Conservation (phyloP, 2,113 vertebrate species). For the Tyrannus savana region DNA sequence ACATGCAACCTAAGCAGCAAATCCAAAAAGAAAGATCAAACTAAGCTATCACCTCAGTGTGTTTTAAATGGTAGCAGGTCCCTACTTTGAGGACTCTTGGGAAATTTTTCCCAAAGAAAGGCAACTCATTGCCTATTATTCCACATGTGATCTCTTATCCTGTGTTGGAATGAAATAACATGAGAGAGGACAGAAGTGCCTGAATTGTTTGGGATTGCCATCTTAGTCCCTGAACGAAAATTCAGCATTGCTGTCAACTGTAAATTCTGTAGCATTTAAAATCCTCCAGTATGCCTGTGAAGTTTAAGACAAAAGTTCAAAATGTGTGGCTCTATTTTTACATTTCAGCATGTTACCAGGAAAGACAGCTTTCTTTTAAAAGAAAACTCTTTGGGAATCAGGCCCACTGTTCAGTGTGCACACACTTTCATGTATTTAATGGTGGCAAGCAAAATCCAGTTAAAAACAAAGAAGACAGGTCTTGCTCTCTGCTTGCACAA, state of each 20-base stretch:
- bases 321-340: neutral
- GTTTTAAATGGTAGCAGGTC: neutral
- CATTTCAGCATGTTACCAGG: neutral
- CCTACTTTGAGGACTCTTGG: neutral
- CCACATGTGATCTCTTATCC: neutral
- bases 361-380: neutral
- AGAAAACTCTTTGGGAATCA: neutral
- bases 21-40: neutral
- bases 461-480: neutral
- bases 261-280: neutral
- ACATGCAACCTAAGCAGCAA: neutral
- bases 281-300: too few species aligned
- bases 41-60: neutral
- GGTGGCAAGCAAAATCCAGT: neutral
- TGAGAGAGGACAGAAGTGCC: neutral
- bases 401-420: neutral
- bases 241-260: neutral
- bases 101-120: neutral
- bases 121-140: neutral
- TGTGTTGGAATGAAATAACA: neutral
- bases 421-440: neutral
- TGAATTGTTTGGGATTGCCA: neutral
- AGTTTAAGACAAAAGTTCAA: neutral
- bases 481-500: neutral
- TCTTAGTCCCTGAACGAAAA: neutral